Evolutionary conservation across 2,888 invertebrate species (phyloP).

Genomic region (Leptinotarsa juncta): DNA sequence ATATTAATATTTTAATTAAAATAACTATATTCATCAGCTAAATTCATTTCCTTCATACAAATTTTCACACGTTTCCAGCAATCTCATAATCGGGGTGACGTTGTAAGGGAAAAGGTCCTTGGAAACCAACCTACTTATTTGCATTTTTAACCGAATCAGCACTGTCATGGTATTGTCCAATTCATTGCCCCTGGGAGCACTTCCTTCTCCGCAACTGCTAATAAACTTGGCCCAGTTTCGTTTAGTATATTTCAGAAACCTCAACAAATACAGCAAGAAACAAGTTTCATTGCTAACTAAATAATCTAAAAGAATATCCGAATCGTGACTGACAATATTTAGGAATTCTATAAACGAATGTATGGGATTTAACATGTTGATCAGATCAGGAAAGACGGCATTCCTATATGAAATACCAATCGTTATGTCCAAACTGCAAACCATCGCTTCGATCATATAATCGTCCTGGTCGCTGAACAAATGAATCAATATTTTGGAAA

Average conservation of each 20-base stretch:
- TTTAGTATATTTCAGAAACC: conserved; percentile 86
- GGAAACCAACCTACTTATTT: conserved; percentile 85
- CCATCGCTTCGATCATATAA: conserved; percentile 91
- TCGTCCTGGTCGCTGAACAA: conserved; percentile 93
- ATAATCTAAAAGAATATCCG: conserved; percentile 84
- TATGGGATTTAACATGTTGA: conserved; percentile 86
- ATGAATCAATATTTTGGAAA: conserved; percentile 89
- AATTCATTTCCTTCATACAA: conserved; percentile 87
- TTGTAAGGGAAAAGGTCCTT: conserved; percentile 90
- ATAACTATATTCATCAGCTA: conserved; percentile 69
- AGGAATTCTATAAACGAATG: conserved; percentile 89
- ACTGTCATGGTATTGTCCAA: conserved; percentile 88
- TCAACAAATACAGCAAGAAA: conserved; percentile 84
- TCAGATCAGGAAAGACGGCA: conserved; percentile 82
- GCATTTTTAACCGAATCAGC: conserved; percentile 80
- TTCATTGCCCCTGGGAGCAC: conserved; percentile 66
- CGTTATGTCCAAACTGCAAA: conserved; percentile 89
- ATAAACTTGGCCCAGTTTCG: conserved; percentile 88
- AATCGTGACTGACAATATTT: conserved; percentile 84
- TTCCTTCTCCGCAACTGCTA: conserved; percentile 76
- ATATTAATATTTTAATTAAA: background rate
- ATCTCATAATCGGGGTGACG: conserved; percentile 85
- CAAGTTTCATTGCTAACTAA: conserved; percentile 92
- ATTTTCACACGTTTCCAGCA: conserved; percentile 86
- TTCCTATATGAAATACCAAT: conserved; percentile 86